Base-by-base conservation (phyloP, 1,140 invertebrate species). In the Parasteatoda tepidariorum region DNA sequence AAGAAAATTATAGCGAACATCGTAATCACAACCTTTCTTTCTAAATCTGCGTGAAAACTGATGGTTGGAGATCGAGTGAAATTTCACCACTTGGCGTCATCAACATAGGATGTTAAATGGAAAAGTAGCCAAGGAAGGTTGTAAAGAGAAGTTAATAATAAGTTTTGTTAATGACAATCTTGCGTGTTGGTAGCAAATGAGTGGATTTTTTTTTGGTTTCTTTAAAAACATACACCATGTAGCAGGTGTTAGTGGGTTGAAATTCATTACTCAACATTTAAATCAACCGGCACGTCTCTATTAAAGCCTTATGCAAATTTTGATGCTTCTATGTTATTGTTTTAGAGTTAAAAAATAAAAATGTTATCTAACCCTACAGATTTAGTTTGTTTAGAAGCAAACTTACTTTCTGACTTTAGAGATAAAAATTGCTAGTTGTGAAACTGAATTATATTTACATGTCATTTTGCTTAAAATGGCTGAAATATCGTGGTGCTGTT, bases 111-210 rank as follows among this genome's bases (percentile, higher is more conserved):
- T 30, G 61, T 31, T 64, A 64, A 64, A 31, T 26, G 61, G 61
- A 64, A 33, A 64, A 33, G 13, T 64, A 48, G 61, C 61, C 61
- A 30, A 28, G 61, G 38, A 18, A 30, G 38, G 9, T 64, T 64
- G 28, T 64, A 64, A 64, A 64, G 28, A 30, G 61, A 31, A 31
- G 61, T 31, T 31, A 31, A 64, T 64, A 64, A 64, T 64, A 33
- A 64, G 61, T 64, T 64, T 15, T 64, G 61, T 64, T 64, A 64
- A 64, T 64, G 61, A 64, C 61, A 64, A 64, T 64, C 26, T 64
- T 26, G 61, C 61, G 61, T 64, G 61, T 30, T 9, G 9, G 24
- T 31, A 64, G 24, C n/a, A 13, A 13, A 11, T 7, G 61, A 48
- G 18, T 48, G 38, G n/a, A 3, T 64, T 64, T 31, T 26, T 18